Base-by-base conservation (phyloP, 2,888 invertebrate species). In the Linnaemya tessellans region DNA sequence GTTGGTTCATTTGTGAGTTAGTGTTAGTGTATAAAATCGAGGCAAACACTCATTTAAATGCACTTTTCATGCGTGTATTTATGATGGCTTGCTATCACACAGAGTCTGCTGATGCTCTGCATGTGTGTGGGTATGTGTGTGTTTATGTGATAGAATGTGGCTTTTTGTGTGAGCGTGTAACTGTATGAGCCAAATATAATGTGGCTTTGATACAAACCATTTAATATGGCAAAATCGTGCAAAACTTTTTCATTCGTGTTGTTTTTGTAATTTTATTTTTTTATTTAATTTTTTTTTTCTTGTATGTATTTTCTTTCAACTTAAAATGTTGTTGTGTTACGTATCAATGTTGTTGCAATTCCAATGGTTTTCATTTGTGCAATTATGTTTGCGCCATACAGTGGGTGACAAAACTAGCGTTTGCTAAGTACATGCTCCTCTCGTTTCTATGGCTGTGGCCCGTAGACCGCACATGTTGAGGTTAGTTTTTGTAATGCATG, bases 171-270 rank as follows among this genome's bases (percentile, higher is more conserved):
- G 51, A 38, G 65, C 38, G 10, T 13, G 49, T 67, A 67, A 56
- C 58, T 80, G 15, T 60, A 41, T 62, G 51, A 79, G 62, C 20
- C 20, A 43, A 56, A 25, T 20, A 77, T 82, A 64, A 77, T 82
- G 77, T 82, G 77, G 82, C 46, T 79, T 74, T 84, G 46, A 54
- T 64, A 79, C 77, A 71, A 84, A 62, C 77, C 84, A 80, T 80
- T 84, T 71, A 58, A 71, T 84, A 77, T 80, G 68, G 80, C 49
- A 58, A 84, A 84, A 80, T 78, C 13, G 62, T 46, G 49, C 25
- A 75, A 15, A 71, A 58, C 51, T 84, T n/a, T n/a, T n/a, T 75
- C n/a, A 20, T 65, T 38, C n/a, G 20, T 5, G 11, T 35, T 58
- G 46, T 30, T 11, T 18, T 38, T 58, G 35, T 20, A 30, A 3